Percentiles rank a stretch among this genome's conserved stretches.
Conservation (phyloP, 2,888 invertebrate genomes). For the Cataglyphis albicans region DNA sequence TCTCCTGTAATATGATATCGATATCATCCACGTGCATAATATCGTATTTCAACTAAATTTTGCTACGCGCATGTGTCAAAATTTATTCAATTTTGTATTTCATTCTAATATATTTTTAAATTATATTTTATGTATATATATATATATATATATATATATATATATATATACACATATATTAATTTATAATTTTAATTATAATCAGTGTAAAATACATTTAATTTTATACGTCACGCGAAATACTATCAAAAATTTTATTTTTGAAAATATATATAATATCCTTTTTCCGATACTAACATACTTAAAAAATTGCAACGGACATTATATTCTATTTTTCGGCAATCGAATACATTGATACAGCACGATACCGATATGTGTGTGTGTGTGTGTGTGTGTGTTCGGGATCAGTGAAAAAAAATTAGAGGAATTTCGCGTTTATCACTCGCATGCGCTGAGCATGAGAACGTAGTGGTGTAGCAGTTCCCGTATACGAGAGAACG, state of each 20-base stretch:
- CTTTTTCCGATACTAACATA: not conserved
- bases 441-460: not conserved
- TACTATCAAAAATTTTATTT: not conserved
- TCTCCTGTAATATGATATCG: conserved; percentile 12
- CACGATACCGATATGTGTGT: not conserved
- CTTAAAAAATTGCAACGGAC: not conserved
- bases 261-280: not conserved
- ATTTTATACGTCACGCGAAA: not conserved
- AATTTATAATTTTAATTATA: not conserved
- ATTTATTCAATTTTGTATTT: not conserved
- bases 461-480: conserved; percentile 1
- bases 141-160: too few species aligned
- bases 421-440: conserved; percentile 15
- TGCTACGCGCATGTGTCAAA: not conserved
- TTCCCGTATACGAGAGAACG: conserved; percentile 45
- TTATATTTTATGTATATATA: too few species aligned
- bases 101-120: not conserved
- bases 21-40: not conserved
- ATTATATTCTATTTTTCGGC: not conserved
- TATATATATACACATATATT: too few species aligned
- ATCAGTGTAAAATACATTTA: not conserved
- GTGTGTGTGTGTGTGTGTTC: too few species aligned
- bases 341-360: conserved; percentile 2
- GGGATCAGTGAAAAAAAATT: conserved; percentile 22
- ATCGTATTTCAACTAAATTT: not conserved